phyloP scores from a whole-genome alignment of 2,888 invertebrate species.

The Lasiommata megera region DNA sequence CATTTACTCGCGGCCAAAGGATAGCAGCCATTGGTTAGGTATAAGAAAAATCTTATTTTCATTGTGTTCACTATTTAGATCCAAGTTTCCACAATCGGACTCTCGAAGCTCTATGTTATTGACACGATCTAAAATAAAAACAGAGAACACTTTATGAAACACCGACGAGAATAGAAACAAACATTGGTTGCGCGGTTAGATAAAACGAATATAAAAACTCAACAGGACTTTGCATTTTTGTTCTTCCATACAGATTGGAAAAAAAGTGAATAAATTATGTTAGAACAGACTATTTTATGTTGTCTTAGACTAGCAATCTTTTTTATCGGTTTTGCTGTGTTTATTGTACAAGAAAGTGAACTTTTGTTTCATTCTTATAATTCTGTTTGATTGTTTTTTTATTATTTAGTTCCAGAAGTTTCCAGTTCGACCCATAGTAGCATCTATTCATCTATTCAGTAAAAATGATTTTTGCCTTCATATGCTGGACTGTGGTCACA shows the following conservation, averaged over 20 bases:
- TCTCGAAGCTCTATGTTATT: constrained; percentile 8
- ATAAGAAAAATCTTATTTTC: background rate
- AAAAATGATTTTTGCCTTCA: too few relatives aligned
- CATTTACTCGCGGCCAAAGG: background rate
- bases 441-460: too few relatives aligned
- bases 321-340: too few relatives aligned
- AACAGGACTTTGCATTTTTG: constrained; percentile 1
- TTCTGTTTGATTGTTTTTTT: too few relatives aligned
- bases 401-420: too few relatives aligned
- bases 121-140: constrained; percentile 15
- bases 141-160: constrained; percentile 6
- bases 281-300: background rate
- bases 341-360: too few relatives aligned
- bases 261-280: background rate
- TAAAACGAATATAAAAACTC: constrained; percentile 3
- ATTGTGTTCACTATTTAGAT: background rate
- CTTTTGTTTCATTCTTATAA: too few relatives aligned
- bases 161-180: constrained; percentile 11
- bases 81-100: constrained; percentile 1
- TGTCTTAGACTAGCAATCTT: too few relatives aligned
- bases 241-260: background rate
- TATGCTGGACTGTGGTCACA: too few relatives aligned
- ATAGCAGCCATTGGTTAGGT: background rate
- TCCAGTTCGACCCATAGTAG: too few relatives aligned
- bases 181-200: constrained; percentile 12